Conservation (phyloP, 2,888 invertebrate genomes). For the Drosophila fulvimacula region DNA sequence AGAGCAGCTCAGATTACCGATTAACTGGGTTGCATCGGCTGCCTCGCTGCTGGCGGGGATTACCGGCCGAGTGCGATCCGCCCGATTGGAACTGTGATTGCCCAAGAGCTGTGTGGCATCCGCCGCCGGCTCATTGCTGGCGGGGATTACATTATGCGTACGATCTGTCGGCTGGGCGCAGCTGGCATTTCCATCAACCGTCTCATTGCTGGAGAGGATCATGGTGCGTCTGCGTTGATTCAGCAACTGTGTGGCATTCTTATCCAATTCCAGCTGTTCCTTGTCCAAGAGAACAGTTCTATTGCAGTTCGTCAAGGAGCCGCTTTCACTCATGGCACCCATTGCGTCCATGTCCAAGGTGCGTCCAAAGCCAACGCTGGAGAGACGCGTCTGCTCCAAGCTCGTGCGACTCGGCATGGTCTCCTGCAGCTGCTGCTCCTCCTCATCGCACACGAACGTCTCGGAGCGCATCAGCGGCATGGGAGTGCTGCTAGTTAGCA, state of each 20-base stretch:
- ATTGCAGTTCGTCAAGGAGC: slow-evolving; percentile 10
- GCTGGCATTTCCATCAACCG: slow-evolving; percentile 4
- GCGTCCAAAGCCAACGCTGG: slow-evolving; percentile 52
- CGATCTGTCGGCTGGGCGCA: slow-evolving; percentile 6
- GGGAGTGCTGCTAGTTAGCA: slow-evolving; percentile 59
- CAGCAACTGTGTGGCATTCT: background rate
- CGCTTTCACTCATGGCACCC: background rate
- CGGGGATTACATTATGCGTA: slow-evolving; percentile 10
- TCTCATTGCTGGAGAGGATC: slow-evolving; percentile 12
- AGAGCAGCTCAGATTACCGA: background rate
- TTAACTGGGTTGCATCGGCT: slow-evolving; percentile 9
- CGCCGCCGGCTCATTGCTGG: slow-evolving; percentile 6
- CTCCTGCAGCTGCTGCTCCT: slow-evolving; percentile 42
- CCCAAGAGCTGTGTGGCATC: slow-evolving; percentile 28
- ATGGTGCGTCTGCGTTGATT: slow-evolving; percentile 17
- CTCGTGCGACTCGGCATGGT: slow-evolving; percentile 7
- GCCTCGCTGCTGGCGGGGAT: slow-evolving; percentile 7
- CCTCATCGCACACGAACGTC: slow-evolving; percentile 82
- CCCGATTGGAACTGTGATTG: background rate
- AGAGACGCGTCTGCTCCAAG: slow-evolving; percentile 53
- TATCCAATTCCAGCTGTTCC: background rate
- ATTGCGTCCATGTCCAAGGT: slow-evolving; percentile 48
- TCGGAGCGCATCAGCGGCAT: slow-evolving; percentile 81
- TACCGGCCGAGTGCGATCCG: slow-evolving; percentile 14
- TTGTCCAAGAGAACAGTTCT: background rate